These are phyloP conservation scores for Trissoscelio sp. DNA, from an alignment of 2,888 invertebrate genomes.

Conservation along the genomic window DNA sequence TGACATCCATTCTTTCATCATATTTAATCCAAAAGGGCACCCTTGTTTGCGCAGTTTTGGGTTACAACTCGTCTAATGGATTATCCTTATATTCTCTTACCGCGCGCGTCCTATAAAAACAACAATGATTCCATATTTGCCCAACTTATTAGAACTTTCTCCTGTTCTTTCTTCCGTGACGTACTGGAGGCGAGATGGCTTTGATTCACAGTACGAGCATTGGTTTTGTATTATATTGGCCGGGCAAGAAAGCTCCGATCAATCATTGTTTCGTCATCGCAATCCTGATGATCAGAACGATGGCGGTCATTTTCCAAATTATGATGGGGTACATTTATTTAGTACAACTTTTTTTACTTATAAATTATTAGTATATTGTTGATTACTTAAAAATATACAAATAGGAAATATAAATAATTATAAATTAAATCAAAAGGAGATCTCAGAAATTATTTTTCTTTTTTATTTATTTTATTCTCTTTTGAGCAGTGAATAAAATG, in stretches of 20 bases:
- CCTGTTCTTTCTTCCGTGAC: slow-evolving; percentile 41
- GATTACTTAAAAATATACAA: too few relatives aligned
- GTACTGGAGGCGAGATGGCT: slow-evolving; percentile 50
- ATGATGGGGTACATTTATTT: too few relatives aligned
- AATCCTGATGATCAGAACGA: slow-evolving; percentile 14
- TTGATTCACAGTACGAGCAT: slow-evolving; percentile 56
- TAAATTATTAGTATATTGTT: too few relatives aligned
- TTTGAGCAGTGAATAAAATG: too few relatives aligned
- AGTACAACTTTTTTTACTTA: too few relatives aligned
- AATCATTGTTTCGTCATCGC: slow-evolving; percentile 57
- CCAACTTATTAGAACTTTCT: slow-evolving; percentile 79
- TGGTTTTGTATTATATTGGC: slow-evolving; percentile 69
- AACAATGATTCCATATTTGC: slow-evolving; percentile 79
- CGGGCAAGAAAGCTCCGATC: slow-evolving; percentile 65
- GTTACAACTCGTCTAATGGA: slow-evolving; percentile 82
- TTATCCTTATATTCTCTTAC: slow-evolving; percentile 79
- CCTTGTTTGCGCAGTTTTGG: slow-evolving; percentile 82
- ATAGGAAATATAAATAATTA: too few relatives aligned
- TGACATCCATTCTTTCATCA: slow-evolving; percentile 71
- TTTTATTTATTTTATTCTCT: too few relatives aligned
- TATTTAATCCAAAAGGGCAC: slow-evolving; percentile 80
- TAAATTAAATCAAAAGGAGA: too few relatives aligned
- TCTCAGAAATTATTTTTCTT: too few relatives aligned
- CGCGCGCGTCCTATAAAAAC: slow-evolving; percentile 76
- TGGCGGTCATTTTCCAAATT: slow-evolving; percentile 10